These are phyloP conservation scores for Conus canariensis DNA, from an alignment of 2,888 invertebrate genomes.

Conservation along the genomic window DNA sequence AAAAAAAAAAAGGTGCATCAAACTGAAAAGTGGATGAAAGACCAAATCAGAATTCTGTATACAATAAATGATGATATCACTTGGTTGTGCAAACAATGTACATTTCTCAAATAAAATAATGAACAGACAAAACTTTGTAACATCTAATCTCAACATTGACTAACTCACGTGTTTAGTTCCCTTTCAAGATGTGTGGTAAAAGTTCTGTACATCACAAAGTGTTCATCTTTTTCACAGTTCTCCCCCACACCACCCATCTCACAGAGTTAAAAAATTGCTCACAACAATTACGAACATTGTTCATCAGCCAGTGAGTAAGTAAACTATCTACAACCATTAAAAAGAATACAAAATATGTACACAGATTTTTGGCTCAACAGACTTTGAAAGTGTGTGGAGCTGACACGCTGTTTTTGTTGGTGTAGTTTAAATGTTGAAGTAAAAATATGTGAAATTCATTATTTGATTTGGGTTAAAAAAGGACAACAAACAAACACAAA, in stretches of 20 bases:
- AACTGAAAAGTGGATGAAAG: constrained; percentile 11
- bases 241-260: background rate
- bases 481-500: no score
- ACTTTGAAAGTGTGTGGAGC: no score
- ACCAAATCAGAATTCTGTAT: background rate
- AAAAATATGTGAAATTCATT: no score
- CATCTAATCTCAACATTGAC: background rate
- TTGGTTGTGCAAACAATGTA: background rate
- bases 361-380: background rate
- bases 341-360: background rate
- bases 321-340: background rate
- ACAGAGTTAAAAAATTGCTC: constrained; percentile 2
- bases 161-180: background rate
- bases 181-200: background rate
- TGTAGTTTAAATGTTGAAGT: no score
- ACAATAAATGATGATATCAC: background rate
- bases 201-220: constrained; percentile 24
- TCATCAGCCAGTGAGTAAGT: background rate
- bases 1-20: background rate
- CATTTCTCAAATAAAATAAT: background rate
- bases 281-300: background rate
- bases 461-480: no score
- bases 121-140: background rate
- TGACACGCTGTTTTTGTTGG: no score
- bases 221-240: background rate